Percentiles rank a stretch among this genome's conserved stretches.
Conservation (phyloP, 2,113 vertebrate genomes). For the Microtus oregoni region DNA sequence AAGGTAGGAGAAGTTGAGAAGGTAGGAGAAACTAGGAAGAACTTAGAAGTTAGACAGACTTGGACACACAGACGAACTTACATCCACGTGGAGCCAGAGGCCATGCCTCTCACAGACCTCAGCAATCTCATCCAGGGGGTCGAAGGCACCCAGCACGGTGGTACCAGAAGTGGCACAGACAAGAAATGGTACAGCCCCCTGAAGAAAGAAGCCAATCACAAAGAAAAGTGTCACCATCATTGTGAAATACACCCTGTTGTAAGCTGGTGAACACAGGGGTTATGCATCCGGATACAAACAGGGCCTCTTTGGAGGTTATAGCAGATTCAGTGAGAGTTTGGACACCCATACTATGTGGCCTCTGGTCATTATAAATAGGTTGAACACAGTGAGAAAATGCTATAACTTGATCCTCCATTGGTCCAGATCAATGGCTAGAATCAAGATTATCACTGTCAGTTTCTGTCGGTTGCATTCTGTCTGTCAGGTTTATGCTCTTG, state of each 20-base stretch:
- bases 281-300: not conserved
- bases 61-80: constrained; percentile 82
- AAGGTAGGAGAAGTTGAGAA: too few species aligned
- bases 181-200: constrained; percentile 91
- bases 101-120: constrained; percentile 87
- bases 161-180: constrained; percentile 92
- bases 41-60: not conserved
- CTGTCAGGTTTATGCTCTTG: not conserved
- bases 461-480: not conserved
- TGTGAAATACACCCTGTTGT: not conserved
- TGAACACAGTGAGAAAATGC: not conserved
- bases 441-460: not conserved
- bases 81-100: constrained; percentile 92
- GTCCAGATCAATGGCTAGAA: not conserved
- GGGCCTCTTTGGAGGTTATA: not conserved
- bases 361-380: not conserved
- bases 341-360: not conserved
- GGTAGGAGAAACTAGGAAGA: not conserved
- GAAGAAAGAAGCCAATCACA: constrained; percentile 75
- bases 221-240: constrained; percentile 26
- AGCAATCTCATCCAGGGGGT: constrained; percentile 90
- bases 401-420: not conserved
- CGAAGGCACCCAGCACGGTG: constrained; percentile 91
- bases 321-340: not conserved
- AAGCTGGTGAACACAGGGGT: not conserved